phyloP scores from a whole-genome alignment of 1,140 invertebrate genomes.

The Solenopsis invicta region DNA sequence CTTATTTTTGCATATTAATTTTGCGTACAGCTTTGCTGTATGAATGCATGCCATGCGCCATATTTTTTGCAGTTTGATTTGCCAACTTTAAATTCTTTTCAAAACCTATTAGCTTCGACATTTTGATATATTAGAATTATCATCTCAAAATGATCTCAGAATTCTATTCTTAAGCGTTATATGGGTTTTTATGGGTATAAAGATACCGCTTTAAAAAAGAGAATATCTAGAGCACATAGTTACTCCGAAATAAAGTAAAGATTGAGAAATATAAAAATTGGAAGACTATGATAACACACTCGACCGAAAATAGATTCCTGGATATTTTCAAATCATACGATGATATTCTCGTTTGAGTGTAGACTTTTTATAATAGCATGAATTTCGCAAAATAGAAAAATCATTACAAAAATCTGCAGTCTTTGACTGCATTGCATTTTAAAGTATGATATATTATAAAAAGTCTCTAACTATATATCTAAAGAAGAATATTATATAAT shows the following conservation, averaged over 20 bases:
- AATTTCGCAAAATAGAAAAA: not conserved
- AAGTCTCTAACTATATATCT: not conserved
- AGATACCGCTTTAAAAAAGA: slow-evolving; percentile 2
- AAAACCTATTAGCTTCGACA: no score
- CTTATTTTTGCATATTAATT: no score
- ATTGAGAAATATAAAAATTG: slow-evolving; percentile 11
- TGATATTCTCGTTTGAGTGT: not conserved
- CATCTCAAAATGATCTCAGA: no score
- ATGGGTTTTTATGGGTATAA: not conserved
- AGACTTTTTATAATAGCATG: slow-evolving; percentile 7
- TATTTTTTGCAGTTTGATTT: no score
- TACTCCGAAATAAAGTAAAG: not conserved
- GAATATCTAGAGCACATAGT: not conserved
- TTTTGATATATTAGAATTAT: no score
- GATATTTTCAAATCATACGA: not conserved
- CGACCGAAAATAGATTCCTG: not conserved
- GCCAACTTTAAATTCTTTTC: no score
- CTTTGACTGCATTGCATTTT: not conserved
- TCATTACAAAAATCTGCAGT: not conserved
- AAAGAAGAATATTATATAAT: not conserved
- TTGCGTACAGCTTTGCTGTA: no score
- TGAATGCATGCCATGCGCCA: no score
- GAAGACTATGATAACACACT: slow-evolving; percentile 38
- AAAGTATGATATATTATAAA: slow-evolving; percentile 13
- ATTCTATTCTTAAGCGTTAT: no score